These are phyloP conservation scores for Montipora capricornis DNA, from an alignment of 64 coral and sea anemone species.

Conservation along the genomic window DNA sequence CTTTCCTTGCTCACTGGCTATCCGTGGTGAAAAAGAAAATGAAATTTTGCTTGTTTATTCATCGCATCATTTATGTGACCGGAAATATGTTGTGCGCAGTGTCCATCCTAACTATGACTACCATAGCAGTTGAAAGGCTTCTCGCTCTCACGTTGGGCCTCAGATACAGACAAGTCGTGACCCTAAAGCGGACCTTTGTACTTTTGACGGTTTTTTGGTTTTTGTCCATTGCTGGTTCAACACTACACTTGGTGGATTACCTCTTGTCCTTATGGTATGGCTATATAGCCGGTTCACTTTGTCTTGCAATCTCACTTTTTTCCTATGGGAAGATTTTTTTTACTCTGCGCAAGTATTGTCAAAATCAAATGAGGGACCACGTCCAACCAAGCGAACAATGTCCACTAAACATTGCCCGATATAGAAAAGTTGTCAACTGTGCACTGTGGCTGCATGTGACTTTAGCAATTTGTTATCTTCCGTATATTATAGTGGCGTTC, in stretches of 20 bases:
- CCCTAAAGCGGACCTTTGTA: neutral
- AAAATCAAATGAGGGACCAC: neutral
- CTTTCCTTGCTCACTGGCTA: neutral
- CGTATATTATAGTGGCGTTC: neutral
- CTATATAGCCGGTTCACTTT: neutral
- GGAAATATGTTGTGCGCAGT: neutral
- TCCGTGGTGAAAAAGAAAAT: neutral
- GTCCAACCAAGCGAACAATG: neutral
- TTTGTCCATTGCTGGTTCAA: neutral
- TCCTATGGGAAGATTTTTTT: constrained; percentile 2
- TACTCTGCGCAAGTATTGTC: neutral
- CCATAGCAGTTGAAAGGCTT: neutral
- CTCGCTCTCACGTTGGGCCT: neutral
- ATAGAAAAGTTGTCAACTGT: constrained; percentile 21
- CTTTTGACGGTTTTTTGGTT: neutral
- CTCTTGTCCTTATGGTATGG: neutral
- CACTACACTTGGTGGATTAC: neutral
- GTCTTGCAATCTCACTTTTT: neutral
- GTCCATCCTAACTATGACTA: neutral
- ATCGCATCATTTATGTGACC: neutral
- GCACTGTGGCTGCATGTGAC: constrained; percentile 25
- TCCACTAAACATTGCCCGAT: neutral
- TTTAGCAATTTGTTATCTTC: constrained; percentile 13
- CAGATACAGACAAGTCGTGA: constrained; percentile 25
- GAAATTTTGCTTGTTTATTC: neutral